Base-by-base conservation (phyloP, 2,888 invertebrate genomes). In the Thereva nobilitata region DNA sequence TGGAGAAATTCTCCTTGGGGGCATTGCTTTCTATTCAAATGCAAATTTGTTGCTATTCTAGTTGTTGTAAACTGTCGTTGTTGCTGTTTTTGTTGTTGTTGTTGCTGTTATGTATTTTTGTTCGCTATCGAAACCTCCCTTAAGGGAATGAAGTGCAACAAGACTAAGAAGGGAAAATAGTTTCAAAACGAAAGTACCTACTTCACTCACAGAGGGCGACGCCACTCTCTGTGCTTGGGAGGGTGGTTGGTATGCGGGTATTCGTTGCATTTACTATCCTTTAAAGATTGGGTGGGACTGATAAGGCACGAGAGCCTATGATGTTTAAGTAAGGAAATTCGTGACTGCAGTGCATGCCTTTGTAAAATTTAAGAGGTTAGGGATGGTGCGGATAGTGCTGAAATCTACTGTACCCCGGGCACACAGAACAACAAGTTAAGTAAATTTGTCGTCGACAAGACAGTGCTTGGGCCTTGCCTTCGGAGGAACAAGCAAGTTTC, bases 391-490 rank as follows among this genome's bases (percentile, higher is more conserved):
- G 50, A 61, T 61, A 50, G 61, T 50, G 61, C 61, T 61, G 50
- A 61, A 50, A 61, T 61, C 61, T 61, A 61, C 61, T 50, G 41
- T 50, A 61, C 61, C 61, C 61, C 40, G 50, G 61, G 61, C 61
- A 61, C 23, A 23, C 49, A 61, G 61, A 50, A 61, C 61, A 61
- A 61, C 61, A 61, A 61, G 61, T 61, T 61, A 61, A 61, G 61
- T 61, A 61, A 61, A 61, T 61, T 61, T 61, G 61, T 61, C 61
- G 61, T 61, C 61, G 50, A 50, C 61, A 61, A 61, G 61, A 50
- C 23, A 23, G 23, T 23, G 23, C 23, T 23, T 23, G 23, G 23
- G 23, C 23, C 23, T 23, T 1, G 23, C 49, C 61, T 50, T 61
- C 23, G 50, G 10, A 38, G 40, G 45, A 50, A 34, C 50, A 50